Base-by-base conservation (phyloP, 2,113 vertebrate genomes). In the Dipodomys ordii region DNA sequence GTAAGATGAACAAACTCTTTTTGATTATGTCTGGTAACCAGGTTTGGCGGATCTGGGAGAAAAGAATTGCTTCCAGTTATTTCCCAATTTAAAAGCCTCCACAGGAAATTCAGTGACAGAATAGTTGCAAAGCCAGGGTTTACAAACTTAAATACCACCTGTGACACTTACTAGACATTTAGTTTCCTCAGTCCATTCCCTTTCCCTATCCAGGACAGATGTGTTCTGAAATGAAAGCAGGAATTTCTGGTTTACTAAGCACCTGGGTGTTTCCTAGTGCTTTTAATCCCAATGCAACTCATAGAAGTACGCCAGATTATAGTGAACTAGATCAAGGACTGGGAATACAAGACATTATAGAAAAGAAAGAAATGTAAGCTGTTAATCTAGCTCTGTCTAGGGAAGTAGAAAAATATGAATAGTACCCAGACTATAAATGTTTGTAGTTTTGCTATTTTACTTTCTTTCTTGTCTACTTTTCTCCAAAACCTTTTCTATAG, bases 231-330 rank as follows among this genome's bases (percentile, higher is more conserved):
- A 65, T 32, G 74, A 92, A 72, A 90, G 76, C 95, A 76, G 53
- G 94, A 95, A 91, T 95, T 94, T 94, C 96, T 72, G 72, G 92
- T 95, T 91, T 86, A 57, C 28, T 32, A 28, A 85, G 82, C 39
- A 88, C 65, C 64, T 84, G 64, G 60, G 71, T 46, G 83, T 94
- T 93, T 85, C 91, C 62, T 72, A 87, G 13, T 19, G 20, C 57
- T 76, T 22, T 20, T 83, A 68, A 91, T 94, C 32, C 28, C 84
- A 67, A 87, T 25, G n/a, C 57, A 5, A 68, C 65, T 86, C 23
- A n/a, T 16, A 88, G 68, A 95, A 64, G 19, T 23, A 39, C 28
- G 57, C 19, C 30, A 60, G 27, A 35, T 83, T 83, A 87, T 84
- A 20, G 68, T 49, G 3, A 30, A 68, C 23, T 28, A 73, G 78